A percentile compares a stretch with the other conserved stretches of the same genome.
Conservation (phyloP, 2,113 vertebrate genomes). For the Myrmophylax atrothorax region DNA sequence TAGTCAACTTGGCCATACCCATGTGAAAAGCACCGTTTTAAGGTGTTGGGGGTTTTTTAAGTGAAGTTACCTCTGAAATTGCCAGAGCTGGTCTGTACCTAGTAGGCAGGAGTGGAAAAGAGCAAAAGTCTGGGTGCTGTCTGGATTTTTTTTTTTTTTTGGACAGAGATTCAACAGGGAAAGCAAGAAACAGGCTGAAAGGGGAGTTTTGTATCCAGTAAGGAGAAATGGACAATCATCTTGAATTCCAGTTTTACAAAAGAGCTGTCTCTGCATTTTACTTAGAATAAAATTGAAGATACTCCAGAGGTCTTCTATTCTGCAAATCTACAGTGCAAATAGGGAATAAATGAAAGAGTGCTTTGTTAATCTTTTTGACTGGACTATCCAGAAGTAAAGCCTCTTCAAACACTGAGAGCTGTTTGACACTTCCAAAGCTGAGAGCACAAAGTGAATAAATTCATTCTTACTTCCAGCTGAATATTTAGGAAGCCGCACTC, state of each 20-base stretch:
- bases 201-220: background rate
- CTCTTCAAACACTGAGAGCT: background rate
- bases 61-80: background rate
- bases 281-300: background rate
- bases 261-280: background rate
- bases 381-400: conserved; percentile 10
- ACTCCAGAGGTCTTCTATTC: background rate
- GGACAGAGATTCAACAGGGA: background rate
- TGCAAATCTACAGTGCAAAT: background rate
- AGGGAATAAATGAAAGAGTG: conserved; percentile 6
- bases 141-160: background rate
- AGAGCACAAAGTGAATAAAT: background rate
- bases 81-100: background rate
- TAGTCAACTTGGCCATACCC: background rate
- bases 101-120: background rate
- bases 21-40: background rate
- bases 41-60: background rate
- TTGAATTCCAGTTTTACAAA: background rate
- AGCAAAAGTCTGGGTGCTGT: background rate
- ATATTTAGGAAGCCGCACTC: background rate
- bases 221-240: background rate
- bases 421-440: background rate
- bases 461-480: background rate
- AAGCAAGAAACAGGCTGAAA: background rate
- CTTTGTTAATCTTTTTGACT: conserved; percentile 6